Conservation (phyloP, 2,888 invertebrate genomes). For the Scrobipalpa atriplicella region DNA sequence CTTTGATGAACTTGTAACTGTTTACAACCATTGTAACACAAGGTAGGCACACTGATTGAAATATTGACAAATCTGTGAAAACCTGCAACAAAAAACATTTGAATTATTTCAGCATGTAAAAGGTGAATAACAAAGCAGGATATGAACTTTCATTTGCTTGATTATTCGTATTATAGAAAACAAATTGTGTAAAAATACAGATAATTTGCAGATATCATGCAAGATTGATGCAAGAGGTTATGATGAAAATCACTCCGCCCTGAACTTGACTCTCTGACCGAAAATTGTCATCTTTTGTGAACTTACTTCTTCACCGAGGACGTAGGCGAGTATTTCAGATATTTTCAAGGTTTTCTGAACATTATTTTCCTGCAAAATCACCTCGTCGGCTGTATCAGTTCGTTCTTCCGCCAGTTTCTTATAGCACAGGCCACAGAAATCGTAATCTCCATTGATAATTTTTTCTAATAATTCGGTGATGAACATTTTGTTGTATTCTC, state of each 20-base stretch:
- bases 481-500: not conserved
- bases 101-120: not conserved
- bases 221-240: too few relatives aligned
- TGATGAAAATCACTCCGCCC: too few relatives aligned
- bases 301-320: slow-evolving; percentile 57
- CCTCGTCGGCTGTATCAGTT: slow-evolving; percentile 51
- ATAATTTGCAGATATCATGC: too few relatives aligned
- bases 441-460: slow-evolving; percentile 49
- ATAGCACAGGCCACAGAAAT: slow-evolving; percentile 64
- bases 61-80: slow-evolving; percentile 45
- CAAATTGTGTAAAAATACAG: too few relatives aligned
- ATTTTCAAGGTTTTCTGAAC: slow-evolving; percentile 45
- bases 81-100: slow-evolving; percentile 52
- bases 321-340: slow-evolving; percentile 49
- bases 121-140: not conserved
- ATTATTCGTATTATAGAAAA: too few relatives aligned
- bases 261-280: not conserved
- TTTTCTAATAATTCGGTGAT: slow-evolving; percentile 42
- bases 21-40: slow-evolving; percentile 52
- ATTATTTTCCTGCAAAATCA: slow-evolving; percentile 45
- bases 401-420: slow-evolving; percentile 41
- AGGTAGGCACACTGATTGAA: slow-evolving; percentile 52
- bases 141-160: too few relatives aligned
- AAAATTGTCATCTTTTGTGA: not conserved
- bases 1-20: slow-evolving; percentile 56